phyloP scores from a whole-genome alignment of 1,140 invertebrate genomes.

The Macrocentrus cingulum region DNA sequence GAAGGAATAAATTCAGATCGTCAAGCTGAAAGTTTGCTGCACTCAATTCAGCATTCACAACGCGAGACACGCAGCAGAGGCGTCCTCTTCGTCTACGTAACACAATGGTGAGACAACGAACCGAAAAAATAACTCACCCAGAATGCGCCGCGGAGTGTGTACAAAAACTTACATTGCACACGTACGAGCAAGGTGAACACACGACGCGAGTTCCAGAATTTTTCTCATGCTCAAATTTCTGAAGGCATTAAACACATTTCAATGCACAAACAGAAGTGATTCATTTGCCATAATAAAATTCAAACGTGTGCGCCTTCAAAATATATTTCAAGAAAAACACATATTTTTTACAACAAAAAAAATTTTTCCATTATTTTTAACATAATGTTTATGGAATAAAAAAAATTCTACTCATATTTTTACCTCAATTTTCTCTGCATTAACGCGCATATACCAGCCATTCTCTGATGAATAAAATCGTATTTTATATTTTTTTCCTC shows the following conservation, averaged over 20 bases:
- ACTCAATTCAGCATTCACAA: slow-evolving; percentile 42
- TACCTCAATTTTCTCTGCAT: too few relatives aligned
- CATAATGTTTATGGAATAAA: too few relatives aligned
- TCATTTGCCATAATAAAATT: slow-evolving; percentile 4
- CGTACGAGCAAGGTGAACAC: slow-evolving; percentile 27
- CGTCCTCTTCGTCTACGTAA: slow-evolving; percentile 42
- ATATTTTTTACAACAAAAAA: too few relatives aligned
- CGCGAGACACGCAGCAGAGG: slow-evolving; percentile 25
- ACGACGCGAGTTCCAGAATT: too few relatives aligned
- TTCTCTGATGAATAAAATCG: too few relatives aligned
- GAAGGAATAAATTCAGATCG: slow-evolving; percentile 42
- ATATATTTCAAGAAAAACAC: too few relatives aligned
- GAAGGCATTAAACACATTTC: slow-evolving; percentile 8
- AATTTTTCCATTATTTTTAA: too few relatives aligned
- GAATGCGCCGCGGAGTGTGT: slow-evolving; percentile 46
- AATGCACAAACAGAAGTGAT: background rate
- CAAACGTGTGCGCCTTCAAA: background rate
- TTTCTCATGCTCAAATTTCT: slow-evolving; percentile 18
- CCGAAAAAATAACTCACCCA: slow-evolving; percentile 53
- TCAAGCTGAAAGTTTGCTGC: slow-evolving; percentile 20
- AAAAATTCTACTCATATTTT: too few relatives aligned
- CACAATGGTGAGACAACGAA: slow-evolving; percentile 54
- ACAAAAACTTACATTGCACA: slow-evolving; percentile 26
- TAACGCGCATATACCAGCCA: too few relatives aligned
- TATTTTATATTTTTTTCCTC: too few relatives aligned